Base-by-base conservation (phyloP, 2,888 invertebrate species). In the Lysandra coridon region DNA sequence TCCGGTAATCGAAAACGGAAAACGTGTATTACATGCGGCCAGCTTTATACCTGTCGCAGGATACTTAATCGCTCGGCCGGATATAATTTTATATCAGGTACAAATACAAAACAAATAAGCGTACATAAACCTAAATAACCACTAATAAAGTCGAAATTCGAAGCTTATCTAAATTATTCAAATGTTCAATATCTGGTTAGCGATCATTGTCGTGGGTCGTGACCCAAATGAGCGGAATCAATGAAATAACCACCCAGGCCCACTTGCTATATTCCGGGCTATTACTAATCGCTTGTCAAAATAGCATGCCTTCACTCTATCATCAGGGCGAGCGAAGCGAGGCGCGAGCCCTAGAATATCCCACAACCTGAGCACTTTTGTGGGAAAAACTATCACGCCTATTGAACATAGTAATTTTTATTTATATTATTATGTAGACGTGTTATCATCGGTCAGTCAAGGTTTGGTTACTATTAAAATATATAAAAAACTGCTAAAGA, bases 121-220 rank as follows among this genome's bases (percentile, higher is more conserved):
- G 4, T 37, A 69, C 14, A 69, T 37, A 69, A 69, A 69, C 33
- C 69, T 33, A 14, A 69, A 33, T 69, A 69, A 69, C 33, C 37
- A 37, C 17, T 37, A 69, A 33, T 37, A 69, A 69, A 69, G 69
- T 69, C 44, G 40, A 69, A 69, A 69, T 33, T 69, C 44, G 40
- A 74, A 74, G 74, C 74, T 74, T 74, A 74, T 74, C 74, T 74
- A 74, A 74, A 74, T 74, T 74, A 74, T 74, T 40, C 74, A 74
- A 44, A 74, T 74, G 40, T 74, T 44, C 44, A 10, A 74, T 74
- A 74, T 74, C 74, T 44, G 44, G n/a, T 44, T 74, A 74, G 74
- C 74, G 74, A 74, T 44, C 74, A 74, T 44, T 23, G 44, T 44
- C 7, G 74, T 74, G 74, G 44, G 44, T 44, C n/a, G 74, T 74